Base-by-base conservation (phyloP, 1,140 invertebrate genomes). In the Scaptomyza pallida region DNA sequence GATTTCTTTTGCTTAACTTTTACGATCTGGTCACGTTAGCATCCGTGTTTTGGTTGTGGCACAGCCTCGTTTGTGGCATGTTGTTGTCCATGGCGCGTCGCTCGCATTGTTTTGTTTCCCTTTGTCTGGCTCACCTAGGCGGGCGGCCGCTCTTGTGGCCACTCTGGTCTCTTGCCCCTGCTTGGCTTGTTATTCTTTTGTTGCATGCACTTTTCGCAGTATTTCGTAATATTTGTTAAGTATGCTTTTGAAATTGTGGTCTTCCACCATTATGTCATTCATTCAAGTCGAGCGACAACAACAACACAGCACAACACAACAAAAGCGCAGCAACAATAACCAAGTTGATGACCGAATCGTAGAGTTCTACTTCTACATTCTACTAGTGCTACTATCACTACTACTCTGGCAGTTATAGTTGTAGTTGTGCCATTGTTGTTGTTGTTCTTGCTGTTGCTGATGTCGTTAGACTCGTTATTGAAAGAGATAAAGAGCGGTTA, bases 161-260 rank as follows among this genome's bases (percentile, higher is more conserved):
- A 41, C 43, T n/a, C n/a, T 61, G 37, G 44, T 26, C 45, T 21
- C 37, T 16, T 30, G 56, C 40, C 26, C 37, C 44, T 26, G 23
- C 23, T 60, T 64, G 75, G 47, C 79, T 81, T 86, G 80, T 81
- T 86, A 81, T 88, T 85, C 82, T 88, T 85, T 86, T 85, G 80
- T 85, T 77, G 81, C 77, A 69, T 85, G 80, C 80, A 85, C 81
- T 85, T 86, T 85, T 85, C 77, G 69, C 79, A 75, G 81, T 88
- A 88, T 88, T 85, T 85, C 82, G 81, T 88, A 85, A 85, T 85
- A 85, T 85, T 85, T 85, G 81, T 74, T 85, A 85, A 85, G 81
- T 85, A 85, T 85, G 82, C 81, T 85, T 85, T 85, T 85, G 81
- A 85, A 85, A 85, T 85, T 85, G 81, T 86, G 82, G 81, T 85